Conservation (phyloP, 2,888 invertebrate species). For the Lycaena phlaeas region DNA sequence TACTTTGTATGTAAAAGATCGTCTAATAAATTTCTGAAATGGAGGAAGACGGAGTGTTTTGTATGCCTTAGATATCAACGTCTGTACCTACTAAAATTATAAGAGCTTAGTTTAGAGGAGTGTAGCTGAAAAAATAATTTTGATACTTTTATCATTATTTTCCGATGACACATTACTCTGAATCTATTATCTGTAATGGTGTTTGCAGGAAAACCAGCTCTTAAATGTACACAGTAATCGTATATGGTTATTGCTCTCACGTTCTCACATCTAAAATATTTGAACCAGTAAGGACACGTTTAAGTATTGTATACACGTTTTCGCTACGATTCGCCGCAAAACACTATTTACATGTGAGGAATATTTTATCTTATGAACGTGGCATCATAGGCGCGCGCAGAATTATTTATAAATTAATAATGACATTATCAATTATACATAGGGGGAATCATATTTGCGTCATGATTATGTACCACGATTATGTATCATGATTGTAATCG, state of each 20-base stretch:
- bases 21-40: too few relatives aligned
- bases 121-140: too few relatives aligned
- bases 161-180: too few relatives aligned
- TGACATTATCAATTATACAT: constrained; percentile 22
- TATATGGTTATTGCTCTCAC: neutral
- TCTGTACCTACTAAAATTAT: too few relatives aligned
- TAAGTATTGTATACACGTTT: constrained; percentile 38
- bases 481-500: constrained; percentile 3
- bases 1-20: too few relatives aligned
- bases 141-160: too few relatives aligned
- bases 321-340: constrained; percentile 31
- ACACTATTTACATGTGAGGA: constrained; percentile 35
- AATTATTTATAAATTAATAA: constrained; percentile 23
- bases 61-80: too few relatives aligned
- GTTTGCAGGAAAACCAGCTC: too few relatives aligned
- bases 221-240: too few relatives aligned
- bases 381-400: constrained; percentile 24
- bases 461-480: constrained; percentile 9
- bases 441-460: constrained; percentile 18
- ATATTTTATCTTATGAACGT: constrained; percentile 32
- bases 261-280: constrained; percentile 1
- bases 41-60: too few relatives aligned
- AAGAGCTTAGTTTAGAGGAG: too few relatives aligned
- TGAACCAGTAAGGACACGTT: constrained; percentile 15
- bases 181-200: too few relatives aligned